Base-by-base conservation (phyloP, 2,113 vertebrate species). In the Halcyon malimbica region DNA sequence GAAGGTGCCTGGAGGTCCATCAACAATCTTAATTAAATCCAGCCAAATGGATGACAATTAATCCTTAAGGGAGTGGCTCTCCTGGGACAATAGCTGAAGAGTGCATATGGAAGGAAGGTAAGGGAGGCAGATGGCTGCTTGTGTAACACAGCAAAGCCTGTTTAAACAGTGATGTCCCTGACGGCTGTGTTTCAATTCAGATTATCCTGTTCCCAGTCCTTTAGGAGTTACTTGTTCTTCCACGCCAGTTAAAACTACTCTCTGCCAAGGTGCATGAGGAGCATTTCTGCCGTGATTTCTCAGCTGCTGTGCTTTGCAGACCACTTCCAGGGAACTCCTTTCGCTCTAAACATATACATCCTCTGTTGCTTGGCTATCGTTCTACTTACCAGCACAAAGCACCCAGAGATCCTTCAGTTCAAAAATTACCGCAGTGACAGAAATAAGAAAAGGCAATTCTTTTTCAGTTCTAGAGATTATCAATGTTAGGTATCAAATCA, bases 21-120 rank as follows among this genome's bases (percentile, higher is more conserved):
- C 81, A 83, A 80, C 80, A 92, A 87, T 68, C 85, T 74, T 87
- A 81, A 93, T 83, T 86, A 92, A 94, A 94, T 69, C 57, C 31
- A 85, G 60, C 53, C 46, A 71, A 78, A 87, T 28, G 57, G 81
- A 87, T 83, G 82, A 87, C 83, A 86, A 37, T 26, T 35, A 50
- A 77, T 83, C 74, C 63, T 80, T 71, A 74, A 78, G 83, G 88
- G 81, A 97, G 89, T 39, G 59, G 50, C 69, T 89, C 48, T 80
- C 63, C 6, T 25, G 65, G 44, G 74, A 84, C 42, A 54, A 23
- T 29, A 35, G 71, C 57, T 82, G 82, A 62, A 68, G 29, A 80
- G 26, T 8, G 16, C 8, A 5, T 25, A 57, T 15, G 46, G 62
- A 70, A 82, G 60, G 62, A 76, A 28, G 57, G 48, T 25, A 56